phyloP scores from a whole-genome alignment of 2,113 vertebrate genomes.

The Nanorana parkeri region DNA sequence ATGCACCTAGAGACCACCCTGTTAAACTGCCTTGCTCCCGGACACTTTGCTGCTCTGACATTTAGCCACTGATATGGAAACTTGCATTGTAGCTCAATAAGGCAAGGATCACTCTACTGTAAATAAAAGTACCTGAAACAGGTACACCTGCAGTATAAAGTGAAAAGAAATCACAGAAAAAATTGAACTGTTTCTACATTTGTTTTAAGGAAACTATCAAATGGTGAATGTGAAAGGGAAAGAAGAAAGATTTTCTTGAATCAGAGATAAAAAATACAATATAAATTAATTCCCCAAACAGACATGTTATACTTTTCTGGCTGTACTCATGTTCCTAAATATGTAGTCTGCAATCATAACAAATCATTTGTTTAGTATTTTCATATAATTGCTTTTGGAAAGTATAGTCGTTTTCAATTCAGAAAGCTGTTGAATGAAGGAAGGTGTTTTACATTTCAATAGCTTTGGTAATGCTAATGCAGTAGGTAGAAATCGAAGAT shows the following conservation, averaged over 20 bases:
- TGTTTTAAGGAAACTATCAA: too few relatives aligned
- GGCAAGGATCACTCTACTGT: too few relatives aligned
- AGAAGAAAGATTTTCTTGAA: not conserved
- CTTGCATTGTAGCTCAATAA: too few relatives aligned
- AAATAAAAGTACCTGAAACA: too few relatives aligned
- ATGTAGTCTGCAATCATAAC: slow-evolving; percentile 37
- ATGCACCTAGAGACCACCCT: too few relatives aligned
- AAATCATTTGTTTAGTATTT: slow-evolving; percentile 22
- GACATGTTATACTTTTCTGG: slow-evolving; percentile 3
- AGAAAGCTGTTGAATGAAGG: slow-evolving; percentile 23
- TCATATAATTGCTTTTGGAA: slow-evolving; percentile 43
- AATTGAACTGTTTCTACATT: not conserved
- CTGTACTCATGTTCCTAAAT: slow-evolving; percentile 7
- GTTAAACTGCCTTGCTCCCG: too few relatives aligned
- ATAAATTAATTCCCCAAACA: not conserved
- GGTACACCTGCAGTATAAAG: too few relatives aligned
- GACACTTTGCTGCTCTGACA: too few relatives aligned
- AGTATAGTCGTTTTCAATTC: slow-evolving; percentile 25
- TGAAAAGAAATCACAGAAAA: not conserved
- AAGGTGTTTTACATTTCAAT: slow-evolving; percentile 49
- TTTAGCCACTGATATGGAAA: too few relatives aligned
- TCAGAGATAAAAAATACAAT: not conserved
- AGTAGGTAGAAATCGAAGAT: slow-evolving; percentile 14
- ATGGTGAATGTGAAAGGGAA: not conserved
- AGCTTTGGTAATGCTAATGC: slow-evolving; percentile 39